phyloP scores from a whole-genome alignment of 2,888 invertebrate genomes.

The Andricus curvator region DNA sequence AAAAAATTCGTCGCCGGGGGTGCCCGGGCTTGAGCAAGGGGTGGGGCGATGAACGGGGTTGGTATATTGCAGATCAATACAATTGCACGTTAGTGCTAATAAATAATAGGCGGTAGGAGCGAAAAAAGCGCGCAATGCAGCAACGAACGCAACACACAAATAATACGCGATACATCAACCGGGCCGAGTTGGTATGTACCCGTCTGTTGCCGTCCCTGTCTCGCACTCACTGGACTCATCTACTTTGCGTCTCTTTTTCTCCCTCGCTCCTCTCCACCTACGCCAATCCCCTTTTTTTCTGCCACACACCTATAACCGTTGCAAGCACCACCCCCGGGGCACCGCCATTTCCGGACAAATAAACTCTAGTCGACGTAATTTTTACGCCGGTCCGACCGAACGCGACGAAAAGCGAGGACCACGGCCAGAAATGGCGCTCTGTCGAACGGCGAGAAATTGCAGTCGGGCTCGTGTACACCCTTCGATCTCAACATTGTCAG shows the following conservation, averaged over 20 bases:
- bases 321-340: constrained; percentile 75
- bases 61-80: constrained; percentile 79
- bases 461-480: constrained; percentile 36
- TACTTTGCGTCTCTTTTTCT: constrained; percentile 55
- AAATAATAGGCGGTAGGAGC: constrained; percentile 78
- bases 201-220: constrained; percentile 56
- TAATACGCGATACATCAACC: constrained; percentile 78
- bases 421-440: constrained; percentile 61
- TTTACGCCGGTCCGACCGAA: constrained; percentile 84
- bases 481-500: constrained; percentile 32
- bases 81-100: constrained; percentile 79
- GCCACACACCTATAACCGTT: constrained; percentile 72
- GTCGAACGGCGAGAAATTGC: constrained; percentile 65
- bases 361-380: constrained; percentile 85
- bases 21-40: constrained; percentile 64
- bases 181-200: constrained; percentile 70
- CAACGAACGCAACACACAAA: constrained; percentile 78
- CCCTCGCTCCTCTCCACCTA: constrained; percentile 61
- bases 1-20: constrained; percentile 75
- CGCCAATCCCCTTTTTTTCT: constrained; percentile 72
- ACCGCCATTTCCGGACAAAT: constrained; percentile 78
- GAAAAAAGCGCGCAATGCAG: constrained; percentile 78
- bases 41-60: constrained; percentile 62
- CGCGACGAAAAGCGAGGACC: constrained; percentile 75
- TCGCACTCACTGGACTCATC: constrained; percentile 54